phyloP scores from a whole-genome alignment of 2,888 invertebrate species.

The Cephus rjabovi region DNA sequence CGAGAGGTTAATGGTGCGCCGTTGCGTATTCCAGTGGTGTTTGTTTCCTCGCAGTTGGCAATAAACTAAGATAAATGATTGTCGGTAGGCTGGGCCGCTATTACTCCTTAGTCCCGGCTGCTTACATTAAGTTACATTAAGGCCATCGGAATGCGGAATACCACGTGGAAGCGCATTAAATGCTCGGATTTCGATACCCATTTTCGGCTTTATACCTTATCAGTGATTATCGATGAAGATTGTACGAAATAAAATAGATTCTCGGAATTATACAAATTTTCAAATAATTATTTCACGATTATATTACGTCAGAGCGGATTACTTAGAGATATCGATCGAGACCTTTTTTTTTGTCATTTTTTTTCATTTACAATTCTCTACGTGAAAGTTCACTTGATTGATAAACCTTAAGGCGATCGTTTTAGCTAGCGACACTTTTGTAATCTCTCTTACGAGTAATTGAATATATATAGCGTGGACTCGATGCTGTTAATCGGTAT shows the following conservation, averaged over 20 bases:
- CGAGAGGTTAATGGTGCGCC: constrained; percentile 60
- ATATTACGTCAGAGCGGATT: not conserved
- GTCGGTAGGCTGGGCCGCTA: constrained; percentile 54
- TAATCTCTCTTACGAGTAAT: not conserved
- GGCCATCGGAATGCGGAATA: constrained; percentile 23
- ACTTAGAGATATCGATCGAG: not conserved
- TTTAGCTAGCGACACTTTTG: not conserved
- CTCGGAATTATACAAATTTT: not conserved
- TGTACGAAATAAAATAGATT: not conserved
- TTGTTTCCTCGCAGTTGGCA: constrained; percentile 62
- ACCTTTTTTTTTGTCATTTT: not conserved
- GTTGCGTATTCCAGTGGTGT: constrained; percentile 61
- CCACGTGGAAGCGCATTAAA: constrained; percentile 32
- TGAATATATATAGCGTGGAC: not conserved
- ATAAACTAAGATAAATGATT: constrained; percentile 64
- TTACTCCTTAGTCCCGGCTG: constrained; percentile 58
- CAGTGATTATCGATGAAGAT: not conserved
- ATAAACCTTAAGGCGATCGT: not conserved
- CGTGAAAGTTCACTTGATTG: constrained; percentile 4
- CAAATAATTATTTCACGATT: not conserved
- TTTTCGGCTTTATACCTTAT: not conserved
- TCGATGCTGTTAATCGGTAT: not conserved
- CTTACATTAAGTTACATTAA: constrained; percentile 57
- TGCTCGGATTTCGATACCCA: constrained; percentile 31
- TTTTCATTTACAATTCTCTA: not conserved